phyloP scores from a whole-genome alignment of 2,888 invertebrate genomes.

The Coleophora flavipennella region DNA sequence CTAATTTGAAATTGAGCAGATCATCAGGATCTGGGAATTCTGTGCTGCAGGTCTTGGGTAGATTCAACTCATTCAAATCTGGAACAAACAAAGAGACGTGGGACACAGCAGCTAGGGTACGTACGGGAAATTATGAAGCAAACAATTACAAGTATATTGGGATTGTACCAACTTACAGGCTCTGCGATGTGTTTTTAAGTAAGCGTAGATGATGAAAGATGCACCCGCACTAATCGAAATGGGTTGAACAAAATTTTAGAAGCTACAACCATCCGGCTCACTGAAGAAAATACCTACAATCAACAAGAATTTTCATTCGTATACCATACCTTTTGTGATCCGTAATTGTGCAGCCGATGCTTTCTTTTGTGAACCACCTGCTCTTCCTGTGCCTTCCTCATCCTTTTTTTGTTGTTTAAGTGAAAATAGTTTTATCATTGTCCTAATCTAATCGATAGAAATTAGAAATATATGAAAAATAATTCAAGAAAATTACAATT shows the following conservation, averaged over 20 bases:
- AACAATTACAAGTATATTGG: too few relatives aligned
- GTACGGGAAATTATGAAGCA: too few relatives aligned
- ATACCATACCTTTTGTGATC: constrained; percentile 91
- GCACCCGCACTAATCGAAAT: too few relatives aligned
- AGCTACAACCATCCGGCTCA: neutral
- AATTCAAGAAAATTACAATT: constrained; percentile 21
- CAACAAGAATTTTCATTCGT: neutral
- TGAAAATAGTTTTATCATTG: constrained; percentile 98
- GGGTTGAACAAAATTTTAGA: too few relatives aligned
- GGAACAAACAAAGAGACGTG: constrained; percentile 26
- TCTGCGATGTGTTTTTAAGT: too few relatives aligned
- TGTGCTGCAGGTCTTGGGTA: constrained; percentile 96
- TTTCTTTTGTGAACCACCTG: constrained; percentile 85
- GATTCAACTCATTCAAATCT: constrained; percentile 98
- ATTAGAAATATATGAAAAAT: constrained; percentile 13
- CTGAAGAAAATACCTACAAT: neutral
- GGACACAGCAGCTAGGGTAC: too few relatives aligned
- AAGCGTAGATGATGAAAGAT: too few relatives aligned
- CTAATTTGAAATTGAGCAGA: constrained; percentile 94
- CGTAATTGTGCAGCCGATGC: constrained; percentile 97
- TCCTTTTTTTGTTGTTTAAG: constrained; percentile 99
- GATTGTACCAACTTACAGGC: too few relatives aligned
- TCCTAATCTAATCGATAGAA: constrained; percentile 61
- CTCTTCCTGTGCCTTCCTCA: constrained; percentile 82
- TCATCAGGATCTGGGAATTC: constrained; percentile 98